Evolutionary conservation across 2,888 invertebrate species (phyloP).

Genomic region (Pristionchus fissidentatus): DNA sequence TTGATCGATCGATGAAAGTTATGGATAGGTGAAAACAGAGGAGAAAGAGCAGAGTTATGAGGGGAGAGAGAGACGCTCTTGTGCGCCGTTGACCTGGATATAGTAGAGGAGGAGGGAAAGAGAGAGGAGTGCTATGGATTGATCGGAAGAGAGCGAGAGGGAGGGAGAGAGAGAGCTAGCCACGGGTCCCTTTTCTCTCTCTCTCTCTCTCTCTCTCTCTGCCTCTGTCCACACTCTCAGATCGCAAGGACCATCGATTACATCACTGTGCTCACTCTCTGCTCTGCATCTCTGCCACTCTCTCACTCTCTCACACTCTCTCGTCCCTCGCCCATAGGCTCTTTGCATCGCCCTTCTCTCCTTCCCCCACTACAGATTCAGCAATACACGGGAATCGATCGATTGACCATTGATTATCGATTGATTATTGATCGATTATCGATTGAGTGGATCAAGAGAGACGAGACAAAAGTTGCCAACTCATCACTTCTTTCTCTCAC

Average conservation of each 20-base stretch:
- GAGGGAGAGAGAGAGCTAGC: not conserved
- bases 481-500: conserved; percentile 36
- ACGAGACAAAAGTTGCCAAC: not conserved
- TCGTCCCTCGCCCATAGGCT: not conserved
- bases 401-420: not conserved
- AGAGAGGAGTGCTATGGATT: conserved; percentile 32
- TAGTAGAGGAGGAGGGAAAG: not conserved
- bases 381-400: not conserved
- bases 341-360: not conserved
- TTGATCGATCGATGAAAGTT: not conserved
- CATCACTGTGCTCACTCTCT: not conserved
- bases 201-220: conserved; percentile 4
- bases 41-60: not conserved
- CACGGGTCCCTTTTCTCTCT: not conserved
- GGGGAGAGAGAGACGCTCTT: not conserved
- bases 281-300: not conserved
- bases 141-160: conserved; percentile 24
- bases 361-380: conserved; percentile 22
- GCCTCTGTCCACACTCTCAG: conserved; percentile 32
- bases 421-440: no score
- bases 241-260: conserved; percentile 41
- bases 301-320: not conserved
- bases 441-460: not conserved
- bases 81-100: conserved; percentile 21
- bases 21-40: not conserved